Evolutionary conservation across 2,113 vertebrate species (phyloP).

Genomic region (Fukomys damarensis): DNA sequence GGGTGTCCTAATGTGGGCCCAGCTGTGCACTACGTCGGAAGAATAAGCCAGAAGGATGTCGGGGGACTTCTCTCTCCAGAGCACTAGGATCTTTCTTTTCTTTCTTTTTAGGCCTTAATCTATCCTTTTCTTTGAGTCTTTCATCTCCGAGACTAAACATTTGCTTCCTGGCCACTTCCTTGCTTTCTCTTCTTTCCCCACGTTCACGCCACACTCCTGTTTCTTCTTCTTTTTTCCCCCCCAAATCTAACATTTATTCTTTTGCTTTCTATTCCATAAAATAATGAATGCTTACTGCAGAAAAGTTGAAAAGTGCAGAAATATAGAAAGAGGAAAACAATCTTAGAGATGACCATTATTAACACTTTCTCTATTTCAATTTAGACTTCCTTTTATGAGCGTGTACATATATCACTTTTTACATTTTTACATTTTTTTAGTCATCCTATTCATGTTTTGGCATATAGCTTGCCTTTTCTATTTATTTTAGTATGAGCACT

Average conservation of each 20-base stretch:
- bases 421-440: too few relatives aligned
- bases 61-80: too few relatives aligned
- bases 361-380: constrained; percentile 1
- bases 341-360: background rate
- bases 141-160: too few relatives aligned
- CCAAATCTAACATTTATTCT: background rate
- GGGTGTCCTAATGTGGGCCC: too few relatives aligned
- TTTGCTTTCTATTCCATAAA: background rate
- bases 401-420: background rate
- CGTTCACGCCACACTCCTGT: too few relatives aligned
- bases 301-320: constrained; percentile 32
- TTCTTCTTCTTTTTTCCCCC: background rate
- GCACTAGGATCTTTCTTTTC: too few relatives aligned
- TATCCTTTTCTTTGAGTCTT: too few relatives aligned
- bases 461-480: background rate
- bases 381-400: background rate
- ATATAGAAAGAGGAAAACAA: constrained; percentile 4
- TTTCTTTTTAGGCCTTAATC: too few relatives aligned
- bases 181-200: too few relatives aligned
- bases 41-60: too few relatives aligned
- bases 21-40: too few relatives aligned
- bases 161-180: too few relatives aligned
- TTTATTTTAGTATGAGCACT: background rate
- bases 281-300: background rate
- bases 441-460: background rate